Base-by-base conservation (phyloP, 2,888 invertebrate genomes). In the Empis stercorea region DNA sequence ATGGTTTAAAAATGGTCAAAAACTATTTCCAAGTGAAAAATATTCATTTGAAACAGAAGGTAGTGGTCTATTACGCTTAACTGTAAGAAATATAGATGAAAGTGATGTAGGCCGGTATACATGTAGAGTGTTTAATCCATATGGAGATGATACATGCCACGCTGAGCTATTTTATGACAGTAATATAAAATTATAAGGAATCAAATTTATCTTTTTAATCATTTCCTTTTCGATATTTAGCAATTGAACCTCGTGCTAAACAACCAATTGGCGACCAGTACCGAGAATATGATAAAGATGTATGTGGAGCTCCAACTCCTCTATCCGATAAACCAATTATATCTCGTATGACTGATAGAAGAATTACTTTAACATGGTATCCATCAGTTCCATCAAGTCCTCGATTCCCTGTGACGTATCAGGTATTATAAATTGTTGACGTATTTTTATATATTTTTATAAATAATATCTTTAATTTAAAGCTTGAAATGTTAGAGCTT, bases 241-340 rank as follows among this genome's bases (percentile, higher is more conserved):
- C 79, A 3, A 61, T 84, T 43, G 87, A 87, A 56, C 75, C 76
- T 0, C 75, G 78, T 55, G 66, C 73, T 45, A 83, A 79, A 66
- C 76, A 75, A 44, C 80, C 84, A 1, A 71, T 85, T 49, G 73
- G 76, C 1, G 89, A 91, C 60, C 86, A 87, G 63, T 89, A 89
- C 66, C 76, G 79, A 0, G 89, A 87, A 59, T 87, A 79, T 65
- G 88, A 89, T 61, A 86, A 84, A 65, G 82, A 83, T 70, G 84
- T 80, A 60, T 80, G 83, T 1, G 91, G 89, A 34, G 78, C 87
- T 6, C 94, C 94, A 1, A 77, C 91, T 63, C 93, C 94, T 1
- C 70, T 95, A 5, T 78, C 88, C 1, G 93, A 95, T 65, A 80
- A 81, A 47, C 97, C 97, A 5, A 88, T 91, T 61, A 89, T 97